phyloP scores from a whole-genome alignment of 1,140 invertebrate species.

The Orius insidiosus region DNA sequence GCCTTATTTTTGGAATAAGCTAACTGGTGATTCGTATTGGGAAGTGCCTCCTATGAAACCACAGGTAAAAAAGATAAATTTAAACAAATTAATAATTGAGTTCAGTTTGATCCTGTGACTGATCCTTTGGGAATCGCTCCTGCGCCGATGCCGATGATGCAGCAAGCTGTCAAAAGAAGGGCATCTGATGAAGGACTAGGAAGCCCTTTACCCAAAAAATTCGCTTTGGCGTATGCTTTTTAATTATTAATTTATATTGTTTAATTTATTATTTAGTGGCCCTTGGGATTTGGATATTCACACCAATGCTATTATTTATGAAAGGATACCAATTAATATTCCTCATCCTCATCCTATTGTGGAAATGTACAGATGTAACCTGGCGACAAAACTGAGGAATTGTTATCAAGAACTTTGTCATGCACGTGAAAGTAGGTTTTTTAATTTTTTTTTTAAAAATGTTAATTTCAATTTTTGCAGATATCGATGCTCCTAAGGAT shows the following conservation, averaged over 20 bases:
- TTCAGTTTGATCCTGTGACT: conserved; percentile 71
- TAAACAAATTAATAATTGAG: conserved; percentile 1
- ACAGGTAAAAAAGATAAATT: conserved; percentile 15
- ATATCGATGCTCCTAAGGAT: conserved; percentile 87
- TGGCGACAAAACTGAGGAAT: conserved; percentile 66
- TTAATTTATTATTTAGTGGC: conserved; percentile 34
- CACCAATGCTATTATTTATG: conserved; percentile 86
- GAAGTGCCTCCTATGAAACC: conserved; percentile 47
- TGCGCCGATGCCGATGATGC: conserved; percentile 21
- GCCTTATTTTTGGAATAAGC: conserved; percentile 92
- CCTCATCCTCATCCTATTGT: conserved; percentile 88
- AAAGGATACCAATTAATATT: conserved; percentile 60
- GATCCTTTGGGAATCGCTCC: conserved; percentile 69
- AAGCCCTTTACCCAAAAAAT: conserved; percentile 53
- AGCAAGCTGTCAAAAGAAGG: conserved; percentile 40
- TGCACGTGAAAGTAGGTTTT: conserved; percentile 56
- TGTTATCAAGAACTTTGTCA: conserved; percentile 90
- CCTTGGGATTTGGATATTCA: conserved; percentile 91
- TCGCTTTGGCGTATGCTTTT: conserved; percentile 44
- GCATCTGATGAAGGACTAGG: conserved; percentile 56
- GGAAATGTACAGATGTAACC: conserved; percentile 60
- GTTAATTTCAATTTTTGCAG: conserved; percentile 22
- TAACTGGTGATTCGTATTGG: conserved; percentile 88
- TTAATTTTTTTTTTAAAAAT: too few species aligned
- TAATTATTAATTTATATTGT: conserved; percentile 5